A percentile compares a stretch with the other conserved stretches of the same genome.
Conservation (phyloP, 2,888 invertebrate species). For the Trilocha varians region DNA sequence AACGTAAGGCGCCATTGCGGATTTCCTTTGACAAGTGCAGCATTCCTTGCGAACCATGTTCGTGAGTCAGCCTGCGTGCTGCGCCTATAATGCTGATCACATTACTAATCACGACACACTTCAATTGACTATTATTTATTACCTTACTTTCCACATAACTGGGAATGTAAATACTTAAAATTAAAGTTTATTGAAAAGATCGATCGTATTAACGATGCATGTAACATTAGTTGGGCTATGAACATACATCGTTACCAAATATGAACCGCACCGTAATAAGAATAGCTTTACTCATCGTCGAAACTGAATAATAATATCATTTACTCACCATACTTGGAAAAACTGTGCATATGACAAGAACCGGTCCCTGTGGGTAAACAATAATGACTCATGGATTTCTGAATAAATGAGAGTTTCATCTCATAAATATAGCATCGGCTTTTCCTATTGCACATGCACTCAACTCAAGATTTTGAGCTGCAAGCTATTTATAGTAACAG, state of each 20-base stretch:
- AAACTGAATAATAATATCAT: slow-evolving; percentile 30
- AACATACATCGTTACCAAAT: slow-evolving; percentile 26
- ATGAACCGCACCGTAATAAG: slow-evolving; percentile 30
- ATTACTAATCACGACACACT: no score
- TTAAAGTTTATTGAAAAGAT: no score
- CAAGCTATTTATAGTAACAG: neutral
- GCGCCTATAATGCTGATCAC: slow-evolving; percentile 23
- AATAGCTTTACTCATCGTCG: slow-evolving; percentile 33
- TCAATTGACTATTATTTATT: no score
- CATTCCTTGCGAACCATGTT: slow-evolving; percentile 53
- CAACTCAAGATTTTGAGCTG: neutral
- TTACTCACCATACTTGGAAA: slow-evolving; percentile 48
- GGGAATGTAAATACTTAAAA: no score
- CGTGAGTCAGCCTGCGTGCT: slow-evolving; percentile 47
- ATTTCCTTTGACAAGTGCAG: slow-evolving; percentile 64
- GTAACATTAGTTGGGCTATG: slow-evolving; percentile 34
- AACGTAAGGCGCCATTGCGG: slow-evolving; percentile 56
- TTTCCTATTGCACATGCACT: slow-evolving; percentile 27
- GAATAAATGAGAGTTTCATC: slow-evolving; percentile 15
- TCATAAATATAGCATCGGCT: slow-evolving; percentile 25
- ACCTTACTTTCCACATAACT: no score
- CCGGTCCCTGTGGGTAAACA: slow-evolving; percentile 39
- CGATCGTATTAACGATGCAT: neutral
- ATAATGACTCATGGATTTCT: slow-evolving; percentile 36
- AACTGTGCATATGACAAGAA: slow-evolving; percentile 43